Evolutionary conservation across 2,888 invertebrate genomes (phyloP), one percentile per base, ranked within the genome.

Genomic region (Philaethria dido): DNA sequence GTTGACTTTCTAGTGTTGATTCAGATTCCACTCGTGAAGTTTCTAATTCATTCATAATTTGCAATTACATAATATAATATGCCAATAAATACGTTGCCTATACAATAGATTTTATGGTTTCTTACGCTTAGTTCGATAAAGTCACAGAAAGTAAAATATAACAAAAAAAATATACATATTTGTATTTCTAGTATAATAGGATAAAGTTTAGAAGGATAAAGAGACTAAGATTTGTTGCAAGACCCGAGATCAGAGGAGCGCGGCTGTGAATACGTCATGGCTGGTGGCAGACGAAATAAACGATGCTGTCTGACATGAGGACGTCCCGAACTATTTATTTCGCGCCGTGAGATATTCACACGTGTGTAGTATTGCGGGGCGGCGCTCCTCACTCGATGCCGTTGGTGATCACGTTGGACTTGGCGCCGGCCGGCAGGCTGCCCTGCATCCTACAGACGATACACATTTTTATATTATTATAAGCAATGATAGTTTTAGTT

Each of bases 341-440:
- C 87, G 82, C 82, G 86, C 87, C 83, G 83, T 85, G 88, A 87
- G 78, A 87, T 89, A 88, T 90, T 87, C 89, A 91, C 89, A 80
- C 79, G 74, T 76, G 75, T 66, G 73, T 67, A 64, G 57, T 78
- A 61, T 42, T 61, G 48, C 39, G 48, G 39, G 13, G 2, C 39
- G 13, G 61, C 36, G 55, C 66, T 84, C 76, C 66, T 84, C 76
- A 90, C 82, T 91, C 88, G 75, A 85, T 76, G 64, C 89, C 89
- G 80, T 87, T 88, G 73, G 80, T 82, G 69, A 88, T 78, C 62
- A 74, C 79, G 64, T 74, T 74, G n/a, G 85, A 42, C 71, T 84
- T 86, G 62, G 80, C 70, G 47, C 77, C 64, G 36, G 77, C 77
- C 36, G 82, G 70, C 44, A 80, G 73, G 3, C 18, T 60, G 68